Percentiles rank a stretch among this genome's conserved stretches.
Evolutionary conservation across 2,888 invertebrate species (phyloP).

Genomic region (Drosophila putrida): DNA sequence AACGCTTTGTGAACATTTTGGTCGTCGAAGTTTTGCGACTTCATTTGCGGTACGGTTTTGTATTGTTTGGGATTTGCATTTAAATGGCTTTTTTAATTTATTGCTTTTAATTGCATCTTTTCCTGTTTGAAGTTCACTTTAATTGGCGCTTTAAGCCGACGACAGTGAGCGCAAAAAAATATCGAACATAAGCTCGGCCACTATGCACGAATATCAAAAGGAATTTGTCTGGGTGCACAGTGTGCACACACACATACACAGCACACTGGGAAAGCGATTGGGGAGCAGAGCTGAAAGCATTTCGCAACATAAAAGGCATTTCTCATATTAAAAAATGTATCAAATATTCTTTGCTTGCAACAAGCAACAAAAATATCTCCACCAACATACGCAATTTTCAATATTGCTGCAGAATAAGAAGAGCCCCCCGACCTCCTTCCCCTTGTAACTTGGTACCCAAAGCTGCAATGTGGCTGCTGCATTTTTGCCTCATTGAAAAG

Average conservation of each 20-base stretch:
- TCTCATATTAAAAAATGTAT: conserved; percentile 79
- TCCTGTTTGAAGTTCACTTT: conserved; percentile 26
- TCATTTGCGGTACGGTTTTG: conserved; percentile 32
- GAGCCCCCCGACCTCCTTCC: neutral
- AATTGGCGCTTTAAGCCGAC: conserved; percentile 54
- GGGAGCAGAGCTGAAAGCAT: conserved; percentile 42
- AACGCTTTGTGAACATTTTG: conserved; percentile 25
- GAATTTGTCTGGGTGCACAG: conserved; percentile 52
- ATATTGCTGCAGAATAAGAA: conserved; percentile 59
- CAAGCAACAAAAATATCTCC: conserved; percentile 65
- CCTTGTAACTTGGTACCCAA: neutral
- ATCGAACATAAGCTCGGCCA: conserved; percentile 31
- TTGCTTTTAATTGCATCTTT: conserved; percentile 63
- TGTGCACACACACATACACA: conserved; percentile 1
- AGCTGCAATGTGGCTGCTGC: conserved; percentile 41
- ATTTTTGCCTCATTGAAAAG: conserved; percentile 46
- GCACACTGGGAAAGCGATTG: neutral
- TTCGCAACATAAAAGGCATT: conserved; percentile 64
- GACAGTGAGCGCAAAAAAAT: conserved; percentile 32
- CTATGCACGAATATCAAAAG: conserved; percentile 54
- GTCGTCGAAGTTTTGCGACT: conserved; percentile 50
- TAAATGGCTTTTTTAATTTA: conserved; percentile 70
- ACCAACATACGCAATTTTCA: conserved; percentile 75
- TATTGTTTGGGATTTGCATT: conserved; percentile 59
- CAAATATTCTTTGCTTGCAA: conserved; percentile 73